Evolutionary conservation across 1,140 invertebrate species (phyloP), one percentile per base, ranked within the genome.

Genomic region (Magallana gigas): DNA sequence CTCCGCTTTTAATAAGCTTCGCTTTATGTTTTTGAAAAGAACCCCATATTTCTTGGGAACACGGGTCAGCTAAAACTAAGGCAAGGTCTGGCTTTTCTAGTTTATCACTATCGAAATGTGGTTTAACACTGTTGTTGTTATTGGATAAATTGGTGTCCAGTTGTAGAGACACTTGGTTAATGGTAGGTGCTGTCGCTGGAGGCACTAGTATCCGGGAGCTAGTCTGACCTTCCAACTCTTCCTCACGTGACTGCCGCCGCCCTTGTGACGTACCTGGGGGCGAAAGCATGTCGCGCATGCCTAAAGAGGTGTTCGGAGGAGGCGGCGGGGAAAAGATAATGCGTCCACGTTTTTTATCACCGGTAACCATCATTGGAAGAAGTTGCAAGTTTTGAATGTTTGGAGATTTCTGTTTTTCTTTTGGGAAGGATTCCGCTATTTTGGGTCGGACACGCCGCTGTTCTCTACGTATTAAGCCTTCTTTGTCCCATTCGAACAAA

Each of bases 21-120:
- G 87, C 81, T 62, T 89, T 88, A 80, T 89, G 90, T 76, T 87
- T 88, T 16, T 89, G 87, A 36, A 88, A 86, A 8, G 87, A 84
- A 5, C 84, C 83, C 88, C 88, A 91, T 1, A 85, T 36, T 71
- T 90, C 87, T 16, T 85, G 82, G 0, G 85, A 56, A 57, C 59
- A 90, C 2, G 87, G 88, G 60, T 90, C 88, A 64, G 81, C 85
- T 36, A 91, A 57, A 60, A 85, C 76, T 80, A 18, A 60, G 48
- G 80, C 71, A 57, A 71, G 62, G 0, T 62, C 58, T n/a, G 68
- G 81, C 11, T 59, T 68, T 76, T 88, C 87, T 14, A 29, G 58
- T 68, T 23, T 36, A 8, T 85, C 57, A 8, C 84, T 57, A 7
- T 62, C 60, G 23, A 29, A 58, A 57, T 16, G 8, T 18, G 36